phyloP scores from a whole-genome alignment of 2,113 vertebrate species.

The Pomatorhinus ruficollis region DNA sequence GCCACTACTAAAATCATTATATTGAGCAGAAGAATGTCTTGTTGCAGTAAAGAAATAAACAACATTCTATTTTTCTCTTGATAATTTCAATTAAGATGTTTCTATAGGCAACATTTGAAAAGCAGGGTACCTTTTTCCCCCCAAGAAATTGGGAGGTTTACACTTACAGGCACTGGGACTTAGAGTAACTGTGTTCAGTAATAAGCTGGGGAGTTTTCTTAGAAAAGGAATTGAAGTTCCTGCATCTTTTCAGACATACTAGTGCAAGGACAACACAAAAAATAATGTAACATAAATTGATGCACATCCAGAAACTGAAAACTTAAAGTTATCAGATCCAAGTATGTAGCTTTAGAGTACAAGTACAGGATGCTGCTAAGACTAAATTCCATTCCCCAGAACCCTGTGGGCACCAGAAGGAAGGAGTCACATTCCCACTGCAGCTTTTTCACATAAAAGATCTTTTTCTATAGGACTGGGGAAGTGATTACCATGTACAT shows the following conservation, averaged over 20 bases:
- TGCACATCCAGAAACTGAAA: background rate
- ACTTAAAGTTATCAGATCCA: background rate
- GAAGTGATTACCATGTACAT: accelerated
- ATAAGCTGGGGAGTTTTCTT: accelerated
- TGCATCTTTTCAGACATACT: background rate
- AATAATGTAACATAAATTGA: background rate
- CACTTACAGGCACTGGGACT: background rate
- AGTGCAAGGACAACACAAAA: background rate
- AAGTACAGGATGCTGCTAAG: background rate
- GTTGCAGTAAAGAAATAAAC: background rate
- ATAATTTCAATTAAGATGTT: background rate
- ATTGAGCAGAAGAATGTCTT: background rate
- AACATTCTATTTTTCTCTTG: background rate
- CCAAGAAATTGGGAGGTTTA: background rate
- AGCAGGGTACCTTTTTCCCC: background rate
- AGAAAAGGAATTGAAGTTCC: background rate
- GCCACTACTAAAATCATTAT: background rate
- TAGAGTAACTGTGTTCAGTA: background rate
- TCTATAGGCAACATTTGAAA: background rate
- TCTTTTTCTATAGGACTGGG: background rate
- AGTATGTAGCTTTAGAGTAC: background rate
- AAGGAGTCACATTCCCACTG: background rate
- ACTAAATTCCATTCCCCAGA: background rate
- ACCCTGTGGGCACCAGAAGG: background rate
- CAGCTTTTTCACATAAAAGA: background rate